Base-by-base conservation (phyloP, 2,888 invertebrate genomes). In the Abscondita cerata region DNA sequence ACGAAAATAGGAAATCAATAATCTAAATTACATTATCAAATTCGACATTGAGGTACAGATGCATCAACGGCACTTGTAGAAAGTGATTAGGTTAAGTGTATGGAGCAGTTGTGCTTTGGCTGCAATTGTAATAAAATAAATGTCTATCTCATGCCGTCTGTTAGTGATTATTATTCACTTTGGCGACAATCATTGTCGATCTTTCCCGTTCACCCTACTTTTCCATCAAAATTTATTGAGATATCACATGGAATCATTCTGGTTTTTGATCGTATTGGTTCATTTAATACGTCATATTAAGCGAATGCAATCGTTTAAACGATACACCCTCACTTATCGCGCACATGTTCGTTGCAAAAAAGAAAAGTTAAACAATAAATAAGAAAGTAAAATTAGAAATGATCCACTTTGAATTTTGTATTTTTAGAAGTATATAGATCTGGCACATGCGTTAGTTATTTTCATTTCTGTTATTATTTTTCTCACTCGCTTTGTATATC, bases 71-170 rank as follows among this genome's bases (percentile, higher is more conserved):
- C 59, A 47, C 20, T 62, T 52, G 52, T 65, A 59, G 62, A 62
- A 65, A 62, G 65, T 65, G 65, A 65, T 65, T 65, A 65, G 61
- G 59, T 52, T 59, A 59, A 65, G 65, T 62, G 65, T 62, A 46
- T 70, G 74, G 69, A 74, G 75, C 76, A 76, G 75, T 75, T 76
- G 76, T 74, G 73, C 72, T 70, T 65, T 54, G 70, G 59, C 68
- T 70, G 72, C 72, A 72, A 76, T 73, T 70, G 74, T 72, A 75
- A 76, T 76, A 76, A 76, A 76, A 76, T 76, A 76, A 76, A 77
- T 75, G 77, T 75, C 72, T 70, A 72, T 75, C 76, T 73, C 72
- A 71, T 74, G 73, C 72, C 72, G 70, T 72, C 70, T 69, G 71
- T 69, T 70, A 69, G 72, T 73, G 73, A 75, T 75, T 74, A 74